These are phyloP conservation scores for Brachionus rubens DNA, from an alignment of 1,140 invertebrate genomes.

Conservation along the genomic window DNA sequence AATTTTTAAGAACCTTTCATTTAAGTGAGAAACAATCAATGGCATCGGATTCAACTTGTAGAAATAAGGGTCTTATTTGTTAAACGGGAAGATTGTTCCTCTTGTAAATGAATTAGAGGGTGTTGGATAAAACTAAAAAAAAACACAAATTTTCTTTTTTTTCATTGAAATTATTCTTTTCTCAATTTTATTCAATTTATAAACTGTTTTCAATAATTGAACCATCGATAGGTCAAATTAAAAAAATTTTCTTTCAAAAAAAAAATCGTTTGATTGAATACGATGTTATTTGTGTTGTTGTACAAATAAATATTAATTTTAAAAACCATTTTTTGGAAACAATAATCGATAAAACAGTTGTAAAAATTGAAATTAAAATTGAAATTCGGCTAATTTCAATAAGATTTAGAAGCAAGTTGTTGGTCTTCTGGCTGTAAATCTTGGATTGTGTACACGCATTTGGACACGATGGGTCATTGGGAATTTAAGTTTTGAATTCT, in stretches of 20 bases:
- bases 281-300: no score
- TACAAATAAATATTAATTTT: no score
- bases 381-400: constrained; percentile 17
- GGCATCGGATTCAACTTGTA: no score
- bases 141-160: background rate
- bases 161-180: constrained; percentile 28
- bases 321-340: no score
- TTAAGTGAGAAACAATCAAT: no score
- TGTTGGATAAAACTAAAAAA: background rate
- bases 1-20: no score
- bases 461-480: constrained; percentile 89
- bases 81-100: no score
- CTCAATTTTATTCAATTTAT: constrained; percentile 37
- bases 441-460: constrained; percentile 61
- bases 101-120: no score
- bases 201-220: constrained; percentile 33
- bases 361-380: constrained; percentile 14
- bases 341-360: background rate
- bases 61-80: no score
- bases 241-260: background rate
- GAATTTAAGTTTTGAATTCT: constrained; percentile 85
- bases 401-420: constrained; percentile 66
- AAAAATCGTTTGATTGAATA: no score
- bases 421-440: constrained; percentile 75
- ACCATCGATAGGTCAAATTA: background rate